phyloP scores from a whole-genome alignment of 2,888 invertebrate species.

The Hirtodrosophila histrioides region DNA sequence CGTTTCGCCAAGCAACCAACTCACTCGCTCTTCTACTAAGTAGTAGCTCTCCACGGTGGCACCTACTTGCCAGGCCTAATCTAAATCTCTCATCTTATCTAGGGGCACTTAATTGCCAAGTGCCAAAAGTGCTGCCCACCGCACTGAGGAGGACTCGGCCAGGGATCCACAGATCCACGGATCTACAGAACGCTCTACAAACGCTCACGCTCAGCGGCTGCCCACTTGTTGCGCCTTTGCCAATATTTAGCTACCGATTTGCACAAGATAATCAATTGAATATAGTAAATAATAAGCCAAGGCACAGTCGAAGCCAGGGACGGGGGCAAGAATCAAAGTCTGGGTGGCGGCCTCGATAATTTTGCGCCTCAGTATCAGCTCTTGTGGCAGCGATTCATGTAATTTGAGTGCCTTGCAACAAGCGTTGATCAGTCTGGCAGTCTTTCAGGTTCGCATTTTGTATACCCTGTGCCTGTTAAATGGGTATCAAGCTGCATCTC shows the following conservation, averaged over 20 bases:
- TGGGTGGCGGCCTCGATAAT: slow-evolving; percentile 69
- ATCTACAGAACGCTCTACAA: slow-evolving; percentile 1
- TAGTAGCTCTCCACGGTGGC: slow-evolving; percentile 54
- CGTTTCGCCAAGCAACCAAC: slow-evolving; percentile 14
- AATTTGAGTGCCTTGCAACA: slow-evolving; percentile 67
- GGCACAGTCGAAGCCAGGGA: slow-evolving; percentile 1
- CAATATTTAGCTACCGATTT: slow-evolving; percentile 77
- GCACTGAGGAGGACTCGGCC: slow-evolving; percentile 11
- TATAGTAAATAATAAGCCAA: slow-evolving; percentile 72
- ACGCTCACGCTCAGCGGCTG: slow-evolving; percentile 48
- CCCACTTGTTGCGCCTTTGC: slow-evolving; percentile 74
- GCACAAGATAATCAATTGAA: slow-evolving; percentile 75
- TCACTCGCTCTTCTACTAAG: slow-evolving; percentile 5
- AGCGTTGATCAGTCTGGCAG: slow-evolving; percentile 42
- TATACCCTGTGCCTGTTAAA: not conserved
- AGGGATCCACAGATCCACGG: not conserved
- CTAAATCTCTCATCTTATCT: slow-evolving; percentile 46
- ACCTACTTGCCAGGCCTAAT: slow-evolving; percentile 51
- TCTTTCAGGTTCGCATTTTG: slow-evolving; percentile 5
- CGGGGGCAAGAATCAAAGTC: slow-evolving; percentile 13
- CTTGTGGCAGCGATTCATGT: slow-evolving; percentile 64
- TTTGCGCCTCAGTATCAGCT: slow-evolving; percentile 64
- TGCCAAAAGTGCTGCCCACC: slow-evolving; percentile 65
- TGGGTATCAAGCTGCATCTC: too few relatives aligned
- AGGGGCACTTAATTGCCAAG: slow-evolving; percentile 51